Evolutionary conservation across 2,888 invertebrate species (phyloP), one percentile per base, ranked within the genome.

Genomic region (Stegophylla sp.): DNA sequence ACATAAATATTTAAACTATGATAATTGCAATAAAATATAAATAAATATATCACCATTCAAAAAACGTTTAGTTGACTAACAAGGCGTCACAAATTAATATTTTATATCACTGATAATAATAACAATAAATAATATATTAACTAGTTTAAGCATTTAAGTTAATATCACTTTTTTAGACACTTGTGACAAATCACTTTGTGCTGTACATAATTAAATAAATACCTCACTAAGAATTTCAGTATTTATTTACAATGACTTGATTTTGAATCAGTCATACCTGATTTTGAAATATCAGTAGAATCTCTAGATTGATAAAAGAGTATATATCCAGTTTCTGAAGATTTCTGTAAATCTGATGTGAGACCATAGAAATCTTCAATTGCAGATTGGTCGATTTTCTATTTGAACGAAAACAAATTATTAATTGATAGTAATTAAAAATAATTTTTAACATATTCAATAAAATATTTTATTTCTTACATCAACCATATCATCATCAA

Each of bases 331-430:
- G 99, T 98, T 89, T 99, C 99, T 56, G 98, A 98, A 84, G 97
- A 98, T 88, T 99, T 99, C 87, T 98, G 98, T 86, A 97, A 94
- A 87, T 98, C 98, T 83, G 97, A 96, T 82, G 98, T 97, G 86
- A 99, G 91, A 86, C 99, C 98, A 88, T 98, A 99, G 88, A 99
- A 99, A 88, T 99, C 99, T 90, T 99, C 99, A 88, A 99, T 98
- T 84, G 96, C 94, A 82, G 97, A 96, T 77, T 97, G 96, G 87
- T 99, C 99, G 86, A 99, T 98, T 93, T 99, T 99, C 96, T 97
- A 89, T 20, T 90, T 89, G 63, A 83, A 63, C 66, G 15, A 69
- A 17, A 41, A 66, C 0, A 75, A 67, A 61, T 48, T 56, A 53
- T 28, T 13, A 72, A 48, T 28, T 12, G 41, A 72, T 51, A 48